Evolutionary conservation across 2,888 invertebrate species (phyloP), one percentile per base, ranked within the genome.

Genomic region (Patella depressa): DNA sequence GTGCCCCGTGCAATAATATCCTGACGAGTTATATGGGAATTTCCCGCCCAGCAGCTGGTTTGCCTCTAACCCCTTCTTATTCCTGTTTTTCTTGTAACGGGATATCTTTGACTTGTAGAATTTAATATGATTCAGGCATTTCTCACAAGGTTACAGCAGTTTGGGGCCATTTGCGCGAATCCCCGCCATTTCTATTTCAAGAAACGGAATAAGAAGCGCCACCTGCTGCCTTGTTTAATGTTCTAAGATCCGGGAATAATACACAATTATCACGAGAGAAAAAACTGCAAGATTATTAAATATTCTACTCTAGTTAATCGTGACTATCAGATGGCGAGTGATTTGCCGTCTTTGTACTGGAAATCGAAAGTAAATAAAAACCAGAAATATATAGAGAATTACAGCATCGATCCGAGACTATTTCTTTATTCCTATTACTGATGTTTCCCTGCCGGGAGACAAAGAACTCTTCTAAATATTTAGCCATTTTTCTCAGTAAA

Each of bases 401-500:
- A 65, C 24, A 14, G 65, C 19, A 65, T 65, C 65, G 65, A 65
- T 24, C 65, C 19, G 14, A 24, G 24, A 19, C 24, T 65, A 65
- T 65, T 65, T 24, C 65, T 65, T 65, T 65, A 65, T 65, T 65
- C 65, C 19, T 24, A 24, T 24, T 24, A 65, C 65, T 65, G 19
- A 65, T 19, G 24, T 24, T 24, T 65, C 65, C 19, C 19, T 65
- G 24, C 65, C 65, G 19, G 65, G 65, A 65, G 65, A 65, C 24
- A 65, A 65, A 65, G 65, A 65, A n/a, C 19, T 65, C 24, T 65
- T 65, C 65, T 65, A 65, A 65, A 65, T 65, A 65, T 65, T 65
- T 65, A 65, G 65, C 14, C 65, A 65, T 65, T 65, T 65, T 65
- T 65, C 65, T 65, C 65, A 65, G 19, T 14, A 65, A 65, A 65